Evolutionary conservation across 2,113 vertebrate genomes (phyloP).

Genomic region (Rissa tridactyla): DNA sequence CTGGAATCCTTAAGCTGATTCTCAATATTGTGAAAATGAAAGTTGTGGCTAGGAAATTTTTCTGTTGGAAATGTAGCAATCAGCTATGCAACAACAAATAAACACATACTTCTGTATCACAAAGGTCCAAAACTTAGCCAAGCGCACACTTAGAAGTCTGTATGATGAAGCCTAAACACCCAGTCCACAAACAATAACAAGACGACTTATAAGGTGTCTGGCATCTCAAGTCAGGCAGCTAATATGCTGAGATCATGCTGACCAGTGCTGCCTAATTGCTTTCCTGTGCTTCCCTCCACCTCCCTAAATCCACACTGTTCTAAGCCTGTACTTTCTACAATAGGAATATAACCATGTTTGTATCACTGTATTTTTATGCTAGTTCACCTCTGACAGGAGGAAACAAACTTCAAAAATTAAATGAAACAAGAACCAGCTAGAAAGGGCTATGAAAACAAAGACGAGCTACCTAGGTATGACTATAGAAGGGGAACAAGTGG

Average conservation of each 20-base stretch:
- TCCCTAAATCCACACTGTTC: not conserved
- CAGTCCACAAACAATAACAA: not conserved
- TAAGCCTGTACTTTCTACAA: not conserved
- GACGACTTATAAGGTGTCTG: not conserved
- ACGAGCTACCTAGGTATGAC: not conserved
- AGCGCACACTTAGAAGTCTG: not conserved
- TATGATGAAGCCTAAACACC: not conserved
- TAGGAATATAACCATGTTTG: not conserved
- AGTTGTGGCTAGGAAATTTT: not conserved
- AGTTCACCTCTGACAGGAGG: not conserved
- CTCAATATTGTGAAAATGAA: not conserved
- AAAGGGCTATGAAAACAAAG: not conserved
- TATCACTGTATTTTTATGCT: not conserved
- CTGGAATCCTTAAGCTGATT: not conserved
- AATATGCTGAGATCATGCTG: not conserved
- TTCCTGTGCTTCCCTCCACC: not conserved
- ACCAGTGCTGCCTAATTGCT: not conserved
- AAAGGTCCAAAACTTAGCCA: not conserved
- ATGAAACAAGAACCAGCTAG: not conserved
- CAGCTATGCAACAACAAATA: not conserved
- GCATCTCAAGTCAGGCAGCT: not conserved
- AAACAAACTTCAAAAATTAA: not conserved
- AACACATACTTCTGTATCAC: not conserved
- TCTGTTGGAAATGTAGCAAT: not conserved
- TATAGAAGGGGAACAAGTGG: not conserved